A percentile compares a stretch with the other conserved stretches of the same genome.
These are phyloP conservation scores for Alloplasta piceator DNA, from an alignment of 2,888 invertebrate species.

Conservation along the genomic window DNA sequence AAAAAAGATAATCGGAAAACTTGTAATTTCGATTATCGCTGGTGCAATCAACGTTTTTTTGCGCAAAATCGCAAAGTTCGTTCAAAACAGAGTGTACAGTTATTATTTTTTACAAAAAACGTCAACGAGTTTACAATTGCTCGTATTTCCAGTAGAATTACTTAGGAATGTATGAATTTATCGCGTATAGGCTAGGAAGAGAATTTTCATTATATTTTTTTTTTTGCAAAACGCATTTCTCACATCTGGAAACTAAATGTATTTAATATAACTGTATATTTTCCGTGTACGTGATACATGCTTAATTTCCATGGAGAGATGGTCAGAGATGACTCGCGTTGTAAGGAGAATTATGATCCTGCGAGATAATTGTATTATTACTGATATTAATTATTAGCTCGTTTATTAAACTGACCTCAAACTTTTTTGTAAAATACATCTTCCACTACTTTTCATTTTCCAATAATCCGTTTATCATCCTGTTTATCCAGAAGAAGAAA, in stretches of 20 bases:
- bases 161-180: slow-evolving; percentile 13
- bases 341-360: neutral
- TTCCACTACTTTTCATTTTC: too few relatives aligned
- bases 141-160: slow-evolving; percentile 61
- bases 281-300: too few relatives aligned
- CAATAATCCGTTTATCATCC: too few relatives aligned
- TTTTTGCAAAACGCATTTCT: too few relatives aligned
- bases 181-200: neutral
- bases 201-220: too few relatives aligned
- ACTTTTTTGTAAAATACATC: too few relatives aligned
- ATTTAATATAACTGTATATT: too few relatives aligned
- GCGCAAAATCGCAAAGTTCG: slow-evolving; percentile 9
- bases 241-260: too few relatives aligned
- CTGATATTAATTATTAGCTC: slow-evolving; percentile 25
- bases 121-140: slow-evolving; percentile 8
- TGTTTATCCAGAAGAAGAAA: too few relatives aligned
- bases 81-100: slow-evolving; percentile 54
- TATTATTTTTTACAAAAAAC: slow-evolving; percentile 55
- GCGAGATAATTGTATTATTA: slow-evolving; percentile 36
- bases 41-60: slow-evolving; percentile 54
- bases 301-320: too few relatives aligned
- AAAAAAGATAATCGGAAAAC: neutral
- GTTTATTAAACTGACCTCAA: slow-evolving; percentile 41
- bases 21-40: slow-evolving; percentile 41
- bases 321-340: neutral